These are phyloP conservation scores for Parnassius glacialis DNA, from an alignment of 2,888 invertebrate genomes.

Conservation along the genomic window DNA sequence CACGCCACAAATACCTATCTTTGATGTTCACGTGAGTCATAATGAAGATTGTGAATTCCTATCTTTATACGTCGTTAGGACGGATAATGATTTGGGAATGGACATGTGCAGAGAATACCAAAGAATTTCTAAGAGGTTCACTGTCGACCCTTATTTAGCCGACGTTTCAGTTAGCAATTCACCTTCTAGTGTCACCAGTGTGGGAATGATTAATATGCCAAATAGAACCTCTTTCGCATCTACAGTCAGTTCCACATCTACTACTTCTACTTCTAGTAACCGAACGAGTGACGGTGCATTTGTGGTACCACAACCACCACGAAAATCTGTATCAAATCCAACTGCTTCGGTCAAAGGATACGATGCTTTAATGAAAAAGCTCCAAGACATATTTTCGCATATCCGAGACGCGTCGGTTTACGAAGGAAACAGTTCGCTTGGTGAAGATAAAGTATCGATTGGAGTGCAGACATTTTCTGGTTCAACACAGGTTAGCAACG, in stretches of 20 bases:
- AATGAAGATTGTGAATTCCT: constrained; percentile 74
- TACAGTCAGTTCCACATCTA: constrained; percentile 65
- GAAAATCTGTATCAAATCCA: constrained; percentile 65
- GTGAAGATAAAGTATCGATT: constrained; percentile 67
- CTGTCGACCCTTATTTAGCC: constrained; percentile 70
- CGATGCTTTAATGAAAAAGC: constrained; percentile 64
- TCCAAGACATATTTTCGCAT: constrained; percentile 70
- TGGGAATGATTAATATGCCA: constrained; percentile 65
- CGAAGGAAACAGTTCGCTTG: constrained; percentile 52
- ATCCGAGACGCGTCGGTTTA: constrained; percentile 57
- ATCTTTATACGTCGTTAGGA: constrained; percentile 68
- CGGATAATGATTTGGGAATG: constrained; percentile 70
- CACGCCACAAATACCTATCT: constrained; percentile 67
- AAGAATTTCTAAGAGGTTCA: constrained; percentile 70
- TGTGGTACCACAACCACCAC: constrained; percentile 73
- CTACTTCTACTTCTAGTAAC: constrained; percentile 58
- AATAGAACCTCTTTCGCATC: constrained; percentile 71
- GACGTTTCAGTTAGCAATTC: constrained; percentile 70
- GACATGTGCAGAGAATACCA: constrained; percentile 76
- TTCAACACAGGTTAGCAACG: constrained; percentile 58
- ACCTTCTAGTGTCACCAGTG: constrained; percentile 74
- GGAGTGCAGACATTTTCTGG: constrained; percentile 63
- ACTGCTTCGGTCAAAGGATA: constrained; percentile 69
- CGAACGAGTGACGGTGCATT: constrained; percentile 74
- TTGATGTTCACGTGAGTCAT: constrained; percentile 68